Evolutionary conservation across 2,888 invertebrate species (phyloP).

Genomic region (Orchesella flavescens): DNA sequence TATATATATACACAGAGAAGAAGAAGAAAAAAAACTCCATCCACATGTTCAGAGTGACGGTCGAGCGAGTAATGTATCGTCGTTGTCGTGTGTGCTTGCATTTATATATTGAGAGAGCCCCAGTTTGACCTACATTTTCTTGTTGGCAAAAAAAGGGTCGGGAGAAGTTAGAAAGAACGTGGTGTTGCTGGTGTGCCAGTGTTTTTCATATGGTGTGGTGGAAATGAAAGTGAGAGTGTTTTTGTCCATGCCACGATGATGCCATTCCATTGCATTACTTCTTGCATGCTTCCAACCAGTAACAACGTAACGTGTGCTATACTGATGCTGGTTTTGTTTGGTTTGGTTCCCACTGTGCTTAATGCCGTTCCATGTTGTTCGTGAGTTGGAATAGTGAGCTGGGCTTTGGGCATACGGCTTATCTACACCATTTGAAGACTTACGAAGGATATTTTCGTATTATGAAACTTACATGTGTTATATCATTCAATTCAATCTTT

Average conservation of each 20-base stretch:
- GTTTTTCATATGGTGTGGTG: constrained; percentile 4
- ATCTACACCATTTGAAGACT: not conserved
- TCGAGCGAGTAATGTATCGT: constrained; percentile 30
- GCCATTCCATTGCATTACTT: constrained; percentile 1
- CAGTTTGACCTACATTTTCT: constrained; percentile 63
- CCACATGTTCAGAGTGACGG: constrained; percentile 29
- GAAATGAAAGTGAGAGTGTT: constrained; percentile 62
- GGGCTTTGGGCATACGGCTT: constrained; percentile 2
- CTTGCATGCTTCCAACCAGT: not conserved
- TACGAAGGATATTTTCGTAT: too few species aligned
- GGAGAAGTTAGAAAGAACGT: constrained; percentile 29
- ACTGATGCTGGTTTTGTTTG: too few species aligned
- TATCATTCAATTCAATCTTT: too few species aligned
- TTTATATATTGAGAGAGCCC: constrained; percentile 51
- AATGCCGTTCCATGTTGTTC: constrained; percentile 29
- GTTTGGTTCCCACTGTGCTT: not conserved
- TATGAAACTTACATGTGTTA: too few species aligned
- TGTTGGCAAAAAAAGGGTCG: constrained; percentile 54
- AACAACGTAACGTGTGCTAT: not conserved
- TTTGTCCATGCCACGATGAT: constrained; percentile 53
- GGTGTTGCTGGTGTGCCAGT: not conserved
- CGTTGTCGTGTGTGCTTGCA: constrained; percentile 6
- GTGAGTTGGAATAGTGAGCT: not conserved
- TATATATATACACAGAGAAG: not conserved
- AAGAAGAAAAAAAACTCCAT: not conserved